phyloP scores from a whole-genome alignment of 2,888 invertebrate genomes.

The Pristionchus entomophagus region DNA sequence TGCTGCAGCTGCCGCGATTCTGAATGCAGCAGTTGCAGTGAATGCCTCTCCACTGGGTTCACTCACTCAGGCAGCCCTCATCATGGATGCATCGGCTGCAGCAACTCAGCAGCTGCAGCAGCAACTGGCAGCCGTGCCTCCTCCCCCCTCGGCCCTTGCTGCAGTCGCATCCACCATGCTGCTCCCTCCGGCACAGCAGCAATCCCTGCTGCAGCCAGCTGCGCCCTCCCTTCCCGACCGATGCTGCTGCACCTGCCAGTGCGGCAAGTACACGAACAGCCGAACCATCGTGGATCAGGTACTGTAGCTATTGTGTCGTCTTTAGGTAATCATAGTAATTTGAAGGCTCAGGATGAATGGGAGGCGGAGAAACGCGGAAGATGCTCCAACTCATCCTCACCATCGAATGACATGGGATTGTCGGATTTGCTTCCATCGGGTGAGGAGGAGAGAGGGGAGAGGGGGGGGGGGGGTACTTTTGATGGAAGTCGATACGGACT shows the following conservation, averaged over 20 bases:
- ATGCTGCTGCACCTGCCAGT: constrained; percentile 61
- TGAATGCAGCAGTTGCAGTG: background rate
- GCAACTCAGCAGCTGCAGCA: background rate
- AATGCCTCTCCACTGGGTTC: constrained; percentile 19
- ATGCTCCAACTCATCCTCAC: background rate
- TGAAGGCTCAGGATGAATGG: constrained; percentile 42
- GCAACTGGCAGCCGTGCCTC: background rate
- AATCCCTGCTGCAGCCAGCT: background rate
- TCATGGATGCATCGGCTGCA: constrained; percentile 25
- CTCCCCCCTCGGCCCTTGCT: constrained; percentile 39
- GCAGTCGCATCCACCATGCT: constrained; percentile 25
- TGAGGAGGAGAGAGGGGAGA: constrained; percentile 35
- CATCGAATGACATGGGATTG: background rate
- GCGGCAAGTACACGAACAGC: constrained; percentile 71
- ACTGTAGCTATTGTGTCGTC: background rate
- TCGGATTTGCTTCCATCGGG: constrained; percentile 58
- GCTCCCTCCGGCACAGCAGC: background rate
- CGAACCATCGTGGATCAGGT: constrained; percentile 71
- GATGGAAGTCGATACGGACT: background rate
- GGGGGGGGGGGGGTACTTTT: background rate
- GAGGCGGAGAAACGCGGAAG: constrained; percentile 3
- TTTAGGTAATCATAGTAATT: background rate
- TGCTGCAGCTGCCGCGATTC: background rate
- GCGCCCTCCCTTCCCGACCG: constrained; percentile 40
- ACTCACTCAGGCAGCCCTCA: constrained; percentile 18